Percentiles rank a stretch among this genome's conserved stretches.
These are phyloP conservation scores for Noctua comes DNA, from an alignment of 2,888 invertebrate genomes.

Conservation along the genomic window DNA sequence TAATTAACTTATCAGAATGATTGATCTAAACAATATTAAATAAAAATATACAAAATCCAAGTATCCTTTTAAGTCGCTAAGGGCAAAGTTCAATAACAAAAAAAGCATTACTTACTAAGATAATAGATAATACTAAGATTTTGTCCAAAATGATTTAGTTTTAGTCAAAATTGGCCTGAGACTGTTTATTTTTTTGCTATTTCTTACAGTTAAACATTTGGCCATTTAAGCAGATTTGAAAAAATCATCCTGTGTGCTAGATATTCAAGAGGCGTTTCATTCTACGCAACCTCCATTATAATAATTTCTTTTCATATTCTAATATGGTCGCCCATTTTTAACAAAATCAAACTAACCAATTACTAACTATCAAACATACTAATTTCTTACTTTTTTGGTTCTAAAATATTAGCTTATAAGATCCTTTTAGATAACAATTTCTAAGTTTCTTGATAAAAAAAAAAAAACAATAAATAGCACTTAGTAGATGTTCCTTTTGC, in stretches of 20 bases:
- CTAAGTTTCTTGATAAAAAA: background rate
- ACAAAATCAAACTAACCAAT: slow-evolving; percentile 17
- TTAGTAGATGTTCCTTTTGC: background rate
- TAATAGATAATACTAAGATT: background rate
- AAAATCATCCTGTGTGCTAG: background rate
- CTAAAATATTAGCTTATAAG: background rate
- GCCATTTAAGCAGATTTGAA: background rate
- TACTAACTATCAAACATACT: slow-evolving; percentile 7
- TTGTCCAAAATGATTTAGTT: background rate
- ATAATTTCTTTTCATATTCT: no score
- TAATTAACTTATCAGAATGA: slow-evolving; percentile 2
- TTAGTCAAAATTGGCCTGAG: background rate
- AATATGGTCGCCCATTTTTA: background rate
- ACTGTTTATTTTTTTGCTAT: background rate
- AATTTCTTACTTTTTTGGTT: background rate
- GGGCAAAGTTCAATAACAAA: background rate
- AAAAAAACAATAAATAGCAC: background rate
- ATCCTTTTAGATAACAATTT: background rate
- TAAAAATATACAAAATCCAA: background rate
- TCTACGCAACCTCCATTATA: background rate
- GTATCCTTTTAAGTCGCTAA: background rate
- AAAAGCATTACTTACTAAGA: background rate
- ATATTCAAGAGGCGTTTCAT: background rate
- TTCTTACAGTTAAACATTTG: background rate
- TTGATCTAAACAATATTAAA: no score